phyloP scores from a whole-genome alignment of 1,140 invertebrate species.

The Neotoxoptera formosana region DNA sequence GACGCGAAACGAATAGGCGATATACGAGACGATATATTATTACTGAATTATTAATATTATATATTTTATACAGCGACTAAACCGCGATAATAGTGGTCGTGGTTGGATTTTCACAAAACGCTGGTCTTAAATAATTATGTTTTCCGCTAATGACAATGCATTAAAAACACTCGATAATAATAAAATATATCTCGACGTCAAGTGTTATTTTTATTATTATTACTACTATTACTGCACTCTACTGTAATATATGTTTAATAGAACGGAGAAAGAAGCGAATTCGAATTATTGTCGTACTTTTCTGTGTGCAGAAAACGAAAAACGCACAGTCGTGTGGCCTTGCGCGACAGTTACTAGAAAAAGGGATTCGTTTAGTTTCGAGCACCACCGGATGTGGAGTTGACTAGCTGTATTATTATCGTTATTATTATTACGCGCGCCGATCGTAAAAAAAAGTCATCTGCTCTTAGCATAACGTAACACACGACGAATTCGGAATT shows the following conservation, averaged over 20 bases:
- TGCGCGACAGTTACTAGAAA: neutral
- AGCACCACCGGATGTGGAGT: neutral
- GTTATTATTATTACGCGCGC: neutral
- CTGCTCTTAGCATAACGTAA: neutral
- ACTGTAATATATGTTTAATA: neutral
- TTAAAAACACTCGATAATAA: neutral
- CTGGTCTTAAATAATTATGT: neutral
- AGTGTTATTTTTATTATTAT: neutral
- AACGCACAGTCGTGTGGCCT: neutral
- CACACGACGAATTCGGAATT: neutral
- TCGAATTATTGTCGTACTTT: neutral
- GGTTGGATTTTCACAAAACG: neutral
- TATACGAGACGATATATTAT: neutral
- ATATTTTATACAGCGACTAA: neutral
- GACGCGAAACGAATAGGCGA: neutral
- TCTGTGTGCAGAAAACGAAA: neutral
- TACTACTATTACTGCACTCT: neutral
- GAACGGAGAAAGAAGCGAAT: neutral
- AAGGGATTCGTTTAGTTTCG: neutral
- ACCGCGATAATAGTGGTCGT: neutral
- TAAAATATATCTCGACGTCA: neutral
- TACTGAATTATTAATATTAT: neutral
- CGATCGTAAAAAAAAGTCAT: neutral
- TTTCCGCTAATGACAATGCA: neutral
- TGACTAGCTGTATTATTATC: neutral